A percentile compares a stretch with the other conserved stretches of the same genome.
Conservation (phyloP, 2,888 invertebrate genomes). For the Cantharis nigra region DNA sequence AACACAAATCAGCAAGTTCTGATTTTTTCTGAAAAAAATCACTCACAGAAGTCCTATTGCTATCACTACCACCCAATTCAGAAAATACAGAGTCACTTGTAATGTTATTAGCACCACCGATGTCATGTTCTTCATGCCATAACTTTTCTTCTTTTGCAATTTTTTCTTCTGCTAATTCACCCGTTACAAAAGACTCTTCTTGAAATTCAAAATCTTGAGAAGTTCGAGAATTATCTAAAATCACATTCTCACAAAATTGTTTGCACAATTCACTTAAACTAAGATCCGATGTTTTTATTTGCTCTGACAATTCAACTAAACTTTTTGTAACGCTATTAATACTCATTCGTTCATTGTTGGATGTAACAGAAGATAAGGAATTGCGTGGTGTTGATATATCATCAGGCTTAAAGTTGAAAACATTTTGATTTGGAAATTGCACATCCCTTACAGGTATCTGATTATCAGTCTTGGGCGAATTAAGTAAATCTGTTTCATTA, state of each 20-base stretch:
- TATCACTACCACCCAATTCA: not conserved
- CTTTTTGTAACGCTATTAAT: constrained; percentile 9
- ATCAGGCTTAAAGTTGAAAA: constrained; percentile 10
- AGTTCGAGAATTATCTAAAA: constrained; percentile 2
- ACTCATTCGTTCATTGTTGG: not conserved
- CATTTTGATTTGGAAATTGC: not conserved
- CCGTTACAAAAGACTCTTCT: constrained; percentile 43
- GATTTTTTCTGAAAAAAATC: constrained; percentile 57
- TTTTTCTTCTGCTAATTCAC: constrained; percentile 52
- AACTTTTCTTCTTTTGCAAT: constrained; percentile 54
- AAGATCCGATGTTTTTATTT: constrained; percentile 39
- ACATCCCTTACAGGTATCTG: not conserved
- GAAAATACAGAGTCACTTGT: constrained; percentile 7
- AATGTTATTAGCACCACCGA: constrained; percentile 12
- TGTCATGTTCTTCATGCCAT: constrained; percentile 49
- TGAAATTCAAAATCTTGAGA: constrained; percentile 15
- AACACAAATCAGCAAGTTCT: constrained; percentile 48
- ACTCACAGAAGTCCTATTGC: constrained; percentile 50
- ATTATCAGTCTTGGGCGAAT: not conserved
- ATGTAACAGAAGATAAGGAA: constrained; percentile 30
- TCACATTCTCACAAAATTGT: constrained; percentile 36
- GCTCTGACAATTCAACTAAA: constrained; percentile 38
- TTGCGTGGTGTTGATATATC: constrained; percentile 45
- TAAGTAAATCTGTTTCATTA: constrained; percentile 46
- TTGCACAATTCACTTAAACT: constrained; percentile 41